Evolutionary conservation across 2,888 invertebrate genomes (phyloP).

Genomic region (Hermaeophaga mercurialis): DNA sequence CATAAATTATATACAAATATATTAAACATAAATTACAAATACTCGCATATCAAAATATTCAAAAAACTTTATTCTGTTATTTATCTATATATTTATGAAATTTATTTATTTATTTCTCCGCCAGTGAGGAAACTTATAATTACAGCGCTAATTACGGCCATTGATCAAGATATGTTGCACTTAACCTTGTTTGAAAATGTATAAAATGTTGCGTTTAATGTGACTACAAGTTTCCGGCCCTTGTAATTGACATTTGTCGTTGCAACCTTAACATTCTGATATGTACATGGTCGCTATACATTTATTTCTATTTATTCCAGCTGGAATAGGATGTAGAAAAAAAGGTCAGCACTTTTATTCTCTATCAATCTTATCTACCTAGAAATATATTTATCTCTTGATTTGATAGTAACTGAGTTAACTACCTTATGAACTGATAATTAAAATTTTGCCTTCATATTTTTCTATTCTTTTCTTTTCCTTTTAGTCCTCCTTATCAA

Average conservation of each 20-base stretch:
- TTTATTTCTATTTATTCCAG: slow-evolving; percentile 1
- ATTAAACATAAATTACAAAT: too few species aligned
- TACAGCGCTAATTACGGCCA: slow-evolving; percentile 25
- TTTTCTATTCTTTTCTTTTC: too few species aligned
- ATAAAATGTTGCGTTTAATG: slow-evolving; percentile 25
- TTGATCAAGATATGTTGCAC: slow-evolving; percentile 30
- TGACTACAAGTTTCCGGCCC: slow-evolving; percentile 19
- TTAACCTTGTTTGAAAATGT: slow-evolving; percentile 33
- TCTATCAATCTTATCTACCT: not conserved
- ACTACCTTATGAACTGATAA: too few species aligned
- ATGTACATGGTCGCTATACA: slow-evolving; percentile 7
- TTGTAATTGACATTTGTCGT: slow-evolving; percentile 36
- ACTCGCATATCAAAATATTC: too few species aligned
- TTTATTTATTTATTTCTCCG: not conserved
- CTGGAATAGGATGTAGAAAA: not conserved
- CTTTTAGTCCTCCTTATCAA: too few species aligned
- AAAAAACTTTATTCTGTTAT: too few species aligned
- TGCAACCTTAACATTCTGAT: slow-evolving; percentile 35
- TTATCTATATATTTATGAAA: not conserved
- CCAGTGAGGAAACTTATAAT: slow-evolving; percentile 10
- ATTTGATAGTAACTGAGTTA: too few species aligned
- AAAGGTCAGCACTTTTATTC: not conserved
- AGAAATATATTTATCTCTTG: too few species aligned
- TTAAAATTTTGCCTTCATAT: too few species aligned
- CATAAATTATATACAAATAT: too few species aligned